These are phyloP conservation scores for Phyllostomus discolor DNA, from an alignment of 2,113 vertebrate species.

Conservation along the genomic window DNA sequence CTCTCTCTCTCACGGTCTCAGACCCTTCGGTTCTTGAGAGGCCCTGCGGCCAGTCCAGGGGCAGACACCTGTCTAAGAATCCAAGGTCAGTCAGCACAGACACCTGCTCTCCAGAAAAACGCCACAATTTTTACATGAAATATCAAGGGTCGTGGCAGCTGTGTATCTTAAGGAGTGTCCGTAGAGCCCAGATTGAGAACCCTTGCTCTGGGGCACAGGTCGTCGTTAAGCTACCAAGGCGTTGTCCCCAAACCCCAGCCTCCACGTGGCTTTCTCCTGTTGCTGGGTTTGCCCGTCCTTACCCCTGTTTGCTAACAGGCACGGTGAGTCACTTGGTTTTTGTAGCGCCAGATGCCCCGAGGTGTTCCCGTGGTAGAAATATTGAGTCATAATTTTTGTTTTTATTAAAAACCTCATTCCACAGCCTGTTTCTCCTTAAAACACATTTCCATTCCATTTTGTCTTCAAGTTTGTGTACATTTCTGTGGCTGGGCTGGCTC, in stretches of 20 bases:
- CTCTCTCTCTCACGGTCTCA: background rate
- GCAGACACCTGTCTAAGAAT: background rate
- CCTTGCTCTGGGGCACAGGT: background rate
- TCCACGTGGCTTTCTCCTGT: background rate
- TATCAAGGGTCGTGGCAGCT: background rate
- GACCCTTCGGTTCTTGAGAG: background rate
- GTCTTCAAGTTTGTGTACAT: background rate
- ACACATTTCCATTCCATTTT: background rate
- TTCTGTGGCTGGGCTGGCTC: background rate
- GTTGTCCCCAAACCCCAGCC: background rate
- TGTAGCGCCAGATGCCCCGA: background rate
- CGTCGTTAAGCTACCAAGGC: background rate
- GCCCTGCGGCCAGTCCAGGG: background rate
- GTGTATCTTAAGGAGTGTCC: background rate
- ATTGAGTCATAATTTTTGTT: constrained; percentile 38
- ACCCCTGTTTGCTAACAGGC: background rate
- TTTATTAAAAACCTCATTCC: constrained; percentile 29
- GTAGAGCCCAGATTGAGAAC: background rate
- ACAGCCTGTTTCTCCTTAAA: constrained; percentile 26
- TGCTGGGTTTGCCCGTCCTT: background rate
- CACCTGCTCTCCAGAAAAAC: background rate
- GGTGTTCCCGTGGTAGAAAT: constrained; percentile 2
- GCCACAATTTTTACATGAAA: background rate
- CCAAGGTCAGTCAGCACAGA: background rate
- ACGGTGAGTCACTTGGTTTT: background rate